phyloP scores from a whole-genome alignment of 2,888 invertebrate species.

The Empis livida region DNA sequence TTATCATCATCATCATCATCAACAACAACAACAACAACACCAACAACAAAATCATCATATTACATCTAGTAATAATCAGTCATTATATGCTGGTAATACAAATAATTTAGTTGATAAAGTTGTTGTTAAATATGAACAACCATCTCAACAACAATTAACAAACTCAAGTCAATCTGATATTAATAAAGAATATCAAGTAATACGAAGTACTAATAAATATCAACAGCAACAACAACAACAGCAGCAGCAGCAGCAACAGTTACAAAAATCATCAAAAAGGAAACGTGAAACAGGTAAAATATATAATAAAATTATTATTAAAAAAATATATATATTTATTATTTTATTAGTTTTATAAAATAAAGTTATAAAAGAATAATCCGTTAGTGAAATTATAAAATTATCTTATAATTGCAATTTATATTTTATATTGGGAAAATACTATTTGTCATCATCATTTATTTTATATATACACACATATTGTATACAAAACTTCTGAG shows the following conservation, averaged over 20 bases:
- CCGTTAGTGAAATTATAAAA: not conserved
- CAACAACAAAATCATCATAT: conserved; percentile 4
- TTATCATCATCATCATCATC: not conserved
- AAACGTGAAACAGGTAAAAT: conserved; percentile 19
- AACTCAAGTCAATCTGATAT: conserved; percentile 7
- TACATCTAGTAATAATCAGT: not conserved
- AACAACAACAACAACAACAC: conserved; percentile 5
- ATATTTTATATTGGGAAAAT: not conserved
- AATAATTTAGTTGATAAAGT: conserved; percentile 10
- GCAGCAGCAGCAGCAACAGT: conserved; percentile 11
- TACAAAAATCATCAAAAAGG: conserved; percentile 13
- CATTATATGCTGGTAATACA: conserved; percentile 9
- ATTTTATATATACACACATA: not conserved
- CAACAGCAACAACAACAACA: too few species aligned
- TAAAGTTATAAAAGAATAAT: not conserved
- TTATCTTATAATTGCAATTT: not conserved
- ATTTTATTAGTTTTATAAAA: too few species aligned
- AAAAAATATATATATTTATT: not conserved
- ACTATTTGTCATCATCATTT: not conserved
- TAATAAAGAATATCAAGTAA: conserved; percentile 14
- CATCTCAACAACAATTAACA: not conserved
- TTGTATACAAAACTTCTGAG: not conserved
- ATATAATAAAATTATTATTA: not conserved
- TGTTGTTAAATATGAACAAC: conserved; percentile 11
- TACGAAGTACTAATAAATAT: conserved; percentile 14